Conservation (phyloP, 2,888 invertebrate species). For the Troides oblongomaculatus region DNA sequence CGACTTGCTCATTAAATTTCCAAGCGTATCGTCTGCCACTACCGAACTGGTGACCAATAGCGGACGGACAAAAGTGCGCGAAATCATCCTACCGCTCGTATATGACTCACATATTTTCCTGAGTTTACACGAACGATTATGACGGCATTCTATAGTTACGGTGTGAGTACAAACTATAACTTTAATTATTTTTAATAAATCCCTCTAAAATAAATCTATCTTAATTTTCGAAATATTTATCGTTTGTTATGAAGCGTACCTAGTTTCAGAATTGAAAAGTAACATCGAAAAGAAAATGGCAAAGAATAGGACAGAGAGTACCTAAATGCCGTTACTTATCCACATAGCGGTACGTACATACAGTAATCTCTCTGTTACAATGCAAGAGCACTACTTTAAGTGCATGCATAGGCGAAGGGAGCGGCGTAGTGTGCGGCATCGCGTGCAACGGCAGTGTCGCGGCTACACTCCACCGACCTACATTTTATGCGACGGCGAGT, state of each 20-base stretch:
- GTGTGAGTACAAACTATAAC: conserved; percentile 30
- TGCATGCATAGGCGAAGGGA: conserved; percentile 48
- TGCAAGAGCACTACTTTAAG: conserved; percentile 18
- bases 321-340: not conserved
- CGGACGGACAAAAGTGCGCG: conserved; percentile 71
- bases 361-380: conserved; percentile 18
- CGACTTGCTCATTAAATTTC: conserved; percentile 39
- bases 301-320: not conserved
- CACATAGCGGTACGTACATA: conserved; percentile 13
- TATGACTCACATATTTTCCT: conserved; percentile 66
- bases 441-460: conserved; percentile 60
- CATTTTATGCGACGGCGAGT: conserved; percentile 72
- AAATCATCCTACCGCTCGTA: conserved; percentile 53
- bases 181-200: not conserved
- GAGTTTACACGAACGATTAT: conserved; percentile 49
- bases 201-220: not conserved
- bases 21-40: conserved; percentile 35
- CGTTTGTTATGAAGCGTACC: too few relatives aligned
- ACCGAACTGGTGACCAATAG: conserved; percentile 49
- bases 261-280: too few relatives aligned
- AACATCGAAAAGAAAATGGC: not conserved
- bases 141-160: conserved; percentile 41
- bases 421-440: conserved; percentile 54
- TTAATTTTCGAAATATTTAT: not conserved
- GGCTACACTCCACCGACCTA: conserved; percentile 75